Percentiles rank a stretch among this genome's conserved stretches.
phyloP scores from a whole-genome alignment of 2,888 invertebrate genomes.

The Eristalinus aeneus region DNA sequence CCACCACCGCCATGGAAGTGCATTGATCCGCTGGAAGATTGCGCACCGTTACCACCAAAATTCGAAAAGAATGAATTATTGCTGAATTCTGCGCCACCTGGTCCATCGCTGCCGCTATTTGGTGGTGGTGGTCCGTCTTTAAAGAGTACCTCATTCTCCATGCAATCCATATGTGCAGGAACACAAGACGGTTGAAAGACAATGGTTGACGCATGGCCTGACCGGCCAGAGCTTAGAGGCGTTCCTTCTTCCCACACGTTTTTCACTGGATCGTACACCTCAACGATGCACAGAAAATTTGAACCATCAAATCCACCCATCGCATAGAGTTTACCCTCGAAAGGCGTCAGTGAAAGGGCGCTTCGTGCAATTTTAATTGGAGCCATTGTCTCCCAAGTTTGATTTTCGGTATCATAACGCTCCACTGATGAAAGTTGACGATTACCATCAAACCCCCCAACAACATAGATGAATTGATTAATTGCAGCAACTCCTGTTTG shows the following conservation, averaged over 20 bases:
- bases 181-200: constrained; percentile 88
- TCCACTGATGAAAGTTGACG: constrained; percentile 92
- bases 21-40: constrained; percentile 11
- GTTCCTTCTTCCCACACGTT: constrained; percentile 90
- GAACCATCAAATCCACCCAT: constrained; percentile 96
- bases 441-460: constrained; percentile 95
- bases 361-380: constrained; percentile 91
- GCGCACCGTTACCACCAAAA: constrained; percentile 25
- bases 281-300: constrained; percentile 91
- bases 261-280: constrained; percentile 90
- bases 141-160: constrained; percentile 73
- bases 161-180: constrained; percentile 77
- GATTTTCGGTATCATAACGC: constrained; percentile 91
- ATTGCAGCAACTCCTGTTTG: constrained; percentile 88
- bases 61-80: constrained; percentile 29
- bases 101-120: constrained; percentile 28
- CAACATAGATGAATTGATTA: constrained; percentile 94
- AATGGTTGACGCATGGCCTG: constrained; percentile 95
- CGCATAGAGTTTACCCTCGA: constrained; percentile 93
- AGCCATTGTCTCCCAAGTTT: constrained; percentile 89
- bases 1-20: constrained; percentile 46
- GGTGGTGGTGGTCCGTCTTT: constrained; percentile 42
- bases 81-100: constrained; percentile 40
- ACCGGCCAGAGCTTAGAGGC: constrained; percentile 91
- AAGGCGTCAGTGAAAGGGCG: constrained; percentile 92